Evolutionary conservation across 2,888 invertebrate species (phyloP), one percentile per base, ranked within the genome.

Genomic region (Colostygia pectinataria): DNA sequence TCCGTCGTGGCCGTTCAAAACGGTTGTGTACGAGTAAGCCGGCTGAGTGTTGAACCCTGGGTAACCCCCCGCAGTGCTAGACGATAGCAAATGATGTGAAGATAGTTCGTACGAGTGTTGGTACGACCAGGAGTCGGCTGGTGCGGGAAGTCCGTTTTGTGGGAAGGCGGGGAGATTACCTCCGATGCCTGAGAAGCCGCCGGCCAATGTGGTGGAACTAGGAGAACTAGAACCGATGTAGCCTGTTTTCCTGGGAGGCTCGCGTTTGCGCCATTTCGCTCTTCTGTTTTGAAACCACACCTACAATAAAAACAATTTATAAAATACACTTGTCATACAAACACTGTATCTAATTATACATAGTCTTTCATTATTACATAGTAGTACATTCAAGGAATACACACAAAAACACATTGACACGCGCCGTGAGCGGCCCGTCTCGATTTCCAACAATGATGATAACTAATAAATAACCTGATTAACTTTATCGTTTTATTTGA

Each of bases 211-310:
- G 32, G 92, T 93, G 1, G 94, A 93, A 63, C 93, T 93, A 0
- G 94, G 94, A 0, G 93, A 92, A 66, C 92, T 93, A 2, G 94
- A 93, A 46, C 93, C 93, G 68, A 95, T 92, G 90, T 94, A 94
- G 24, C 95, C 96, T 0, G 96, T 96, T 83, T 98, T 98, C 25
- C 98, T 92, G 0, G 98, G 97, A 0, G 98, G 98, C 74, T 98
- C 98, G 25, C 97, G 93, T 77, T 98, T 98, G 36, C 98, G 93
- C 98, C 98, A 98, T 79, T 98, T 98, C 8, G 98, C 98, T 56
- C 98, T 92, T 55, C 98, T 92, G 77, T 98, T 98, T 88, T 96
- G 96, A 80, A 96, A 96, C 96, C 96, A 96, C 23, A 96, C 96
- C 80, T 91, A 49, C 31, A 57, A 65, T 45, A 46, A 47, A 56